Conservation (phyloP, 2,888 invertebrate genomes). For the Nebria brevicollis region DNA sequence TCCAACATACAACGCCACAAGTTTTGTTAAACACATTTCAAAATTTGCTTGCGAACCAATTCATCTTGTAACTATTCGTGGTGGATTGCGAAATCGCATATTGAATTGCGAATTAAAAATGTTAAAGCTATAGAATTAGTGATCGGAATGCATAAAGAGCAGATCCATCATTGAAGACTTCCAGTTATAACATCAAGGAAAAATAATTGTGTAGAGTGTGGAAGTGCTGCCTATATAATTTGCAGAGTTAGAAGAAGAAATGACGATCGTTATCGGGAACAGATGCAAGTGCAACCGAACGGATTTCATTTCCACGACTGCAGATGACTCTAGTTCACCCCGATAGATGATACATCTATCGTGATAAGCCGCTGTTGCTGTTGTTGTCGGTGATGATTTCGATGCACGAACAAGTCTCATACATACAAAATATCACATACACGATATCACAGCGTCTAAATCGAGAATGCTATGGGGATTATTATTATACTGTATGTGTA, state of each 20-base stretch:
- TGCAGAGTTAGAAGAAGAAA: slow-evolving; percentile 14
- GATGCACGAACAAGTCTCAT: slow-evolving; percentile 28
- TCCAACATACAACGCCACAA: too few species aligned
- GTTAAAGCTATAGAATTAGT: neutral
- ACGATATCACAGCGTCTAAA: slow-evolving; percentile 19
- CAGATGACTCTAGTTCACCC: slow-evolving; percentile 10
- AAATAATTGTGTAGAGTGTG: slow-evolving; percentile 9
- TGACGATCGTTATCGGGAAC: slow-evolving; percentile 8
- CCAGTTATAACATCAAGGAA: neutral
- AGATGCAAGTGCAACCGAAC: slow-evolving; percentile 21
- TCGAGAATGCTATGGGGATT: slow-evolving; percentile 6
- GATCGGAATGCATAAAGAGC: neutral
- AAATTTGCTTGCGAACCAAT: too few species aligned
- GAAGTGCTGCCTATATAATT: slow-evolving; percentile 12
- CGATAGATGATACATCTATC: slow-evolving; percentile 19
- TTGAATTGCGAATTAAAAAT: neutral
- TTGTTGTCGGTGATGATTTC: slow-evolving; percentile 18
- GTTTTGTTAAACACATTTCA: too few species aligned
- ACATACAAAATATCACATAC: slow-evolving; percentile 12
- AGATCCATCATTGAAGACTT: slow-evolving; percentile 5
- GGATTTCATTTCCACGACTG: slow-evolving; percentile 21
- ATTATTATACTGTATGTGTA: neutral
- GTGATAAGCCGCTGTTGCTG: neutral
- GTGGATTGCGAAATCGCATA: too few species aligned
- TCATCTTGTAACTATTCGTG: too few species aligned